Base-by-base conservation (phyloP, 2,797 vertebrate species). In the Pterois miles region DNA sequence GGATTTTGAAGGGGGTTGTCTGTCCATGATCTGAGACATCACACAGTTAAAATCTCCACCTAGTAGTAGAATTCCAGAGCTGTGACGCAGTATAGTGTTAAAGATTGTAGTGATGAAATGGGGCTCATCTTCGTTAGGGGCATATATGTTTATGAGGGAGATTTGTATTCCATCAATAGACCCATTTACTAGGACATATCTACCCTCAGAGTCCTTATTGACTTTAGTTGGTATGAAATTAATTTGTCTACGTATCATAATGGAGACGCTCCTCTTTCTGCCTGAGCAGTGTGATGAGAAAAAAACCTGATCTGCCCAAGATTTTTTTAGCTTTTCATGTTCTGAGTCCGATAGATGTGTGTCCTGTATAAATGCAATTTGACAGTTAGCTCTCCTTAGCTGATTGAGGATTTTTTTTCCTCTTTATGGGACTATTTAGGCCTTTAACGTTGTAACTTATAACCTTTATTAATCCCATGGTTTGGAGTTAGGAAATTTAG, bases 31-130 rank as follows among this genome's bases (percentile, higher is more conserved):
- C 5, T 71, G 59, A 8, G 60, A 72, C 46, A 68, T 16, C 4
- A 40, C 54, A 33, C 71, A 81, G 8, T 66, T 76, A 4, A 81
- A 65, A 2, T 76, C 72, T 4, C 73, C 67, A 31, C 46, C 79
- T 2, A 71, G 1, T 3, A 65, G 12, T 25, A 71, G 6, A 4
- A 73, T 25, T 23, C 57, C 68, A 64, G 18, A 5, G 10, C 62
- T 73, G 2, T 68, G 33, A 13, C 70, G 22, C 40, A 54, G 6
- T 38, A 60, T 48, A 25, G 8, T n/a, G 6, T 40, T 13, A 2
- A 79, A 59, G 1, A 66, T 23, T 60, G 34, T 38, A 23, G 1
- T 0, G 6, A 38, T 60, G 5, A 62, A 62, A 4, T 22, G 3
- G 2, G 34, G 59, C 22, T 38, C 22, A 50, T 50, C 46, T 6